Conservation (phyloP, 2,797 vertebrate species). For the Emys orbicularis region DNA sequence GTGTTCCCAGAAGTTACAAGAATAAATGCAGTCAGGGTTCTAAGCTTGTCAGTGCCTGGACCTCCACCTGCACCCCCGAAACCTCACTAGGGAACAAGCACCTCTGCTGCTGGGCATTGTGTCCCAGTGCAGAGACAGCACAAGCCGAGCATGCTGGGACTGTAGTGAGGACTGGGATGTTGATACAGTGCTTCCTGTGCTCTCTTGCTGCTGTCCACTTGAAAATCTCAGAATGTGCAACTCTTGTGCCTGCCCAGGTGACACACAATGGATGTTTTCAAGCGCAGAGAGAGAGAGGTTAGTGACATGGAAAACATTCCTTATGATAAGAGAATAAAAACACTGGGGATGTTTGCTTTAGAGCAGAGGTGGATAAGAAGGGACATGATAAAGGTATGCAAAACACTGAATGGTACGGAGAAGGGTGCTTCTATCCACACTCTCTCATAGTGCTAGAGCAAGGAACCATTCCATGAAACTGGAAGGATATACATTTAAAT, state of each 20-base stretch:
- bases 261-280: not conserved
- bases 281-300: not conserved
- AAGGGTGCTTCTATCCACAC: not conserved
- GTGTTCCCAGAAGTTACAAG: too few species aligned
- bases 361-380: not conserved
- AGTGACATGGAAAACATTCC: not conserved
- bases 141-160: not conserved
- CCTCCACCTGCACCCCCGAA: not conserved
- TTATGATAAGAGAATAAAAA: not conserved
- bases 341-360: not conserved
- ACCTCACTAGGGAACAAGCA: not conserved
- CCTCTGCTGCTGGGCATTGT: not conserved
- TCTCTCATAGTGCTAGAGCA: not conserved
- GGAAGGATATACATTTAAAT: not conserved
- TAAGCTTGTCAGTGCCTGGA: not conserved
- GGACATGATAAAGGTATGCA: not conserved
- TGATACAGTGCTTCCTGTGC: not conserved
- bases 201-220: not conserved
- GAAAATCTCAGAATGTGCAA: not conserved
- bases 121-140: not conserved
- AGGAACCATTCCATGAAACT: not conserved
- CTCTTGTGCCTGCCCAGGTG: not conserved
- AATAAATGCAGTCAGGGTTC: not conserved
- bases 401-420: not conserved
- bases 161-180: not conserved